A percentile compares a stretch with the other conserved stretches of the same genome.
These are phyloP conservation scores for Cecidostiba fungosa DNA, from an alignment of 2,888 invertebrate species.

Conservation along the genomic window DNA sequence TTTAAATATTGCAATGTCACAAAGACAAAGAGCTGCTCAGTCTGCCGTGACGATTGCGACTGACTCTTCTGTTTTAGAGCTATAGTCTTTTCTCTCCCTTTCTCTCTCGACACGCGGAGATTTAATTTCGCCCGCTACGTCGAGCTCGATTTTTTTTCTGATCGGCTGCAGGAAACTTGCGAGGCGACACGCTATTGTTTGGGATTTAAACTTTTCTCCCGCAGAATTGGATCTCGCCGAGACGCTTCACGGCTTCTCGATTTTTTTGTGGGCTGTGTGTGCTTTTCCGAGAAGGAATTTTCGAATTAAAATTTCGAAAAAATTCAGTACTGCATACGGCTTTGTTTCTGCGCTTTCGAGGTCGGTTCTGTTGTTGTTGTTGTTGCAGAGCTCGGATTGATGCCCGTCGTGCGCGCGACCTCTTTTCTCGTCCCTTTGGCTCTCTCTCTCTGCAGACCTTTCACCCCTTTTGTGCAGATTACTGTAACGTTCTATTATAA, in stretches of 20 bases:
- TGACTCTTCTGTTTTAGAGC: no score
- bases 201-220: neutral
- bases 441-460: neutral
- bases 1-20: conserved; percentile 59
- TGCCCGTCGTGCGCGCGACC: neutral
- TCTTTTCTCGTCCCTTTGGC: neutral
- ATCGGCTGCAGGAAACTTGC: neutral
- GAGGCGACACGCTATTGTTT: neutral
- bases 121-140: neutral
- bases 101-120: neutral
- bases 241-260: neutral
- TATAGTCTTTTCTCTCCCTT: neutral
- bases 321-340: neutral
- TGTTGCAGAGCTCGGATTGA: neutral
- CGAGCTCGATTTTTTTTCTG: neutral
- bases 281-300: neutral
- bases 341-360: neutral
- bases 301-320: neutral
- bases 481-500: neutral
- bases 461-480: neutral
- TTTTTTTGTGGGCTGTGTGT: neutral
- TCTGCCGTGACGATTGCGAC: neutral
- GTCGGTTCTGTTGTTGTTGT: no score
- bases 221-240: neutral
- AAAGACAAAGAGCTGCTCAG: conserved; percentile 43